These are phyloP conservation scores for Seriola rivoliana DNA, from an alignment of 2,113 vertebrate species.

Conservation along the genomic window DNA sequence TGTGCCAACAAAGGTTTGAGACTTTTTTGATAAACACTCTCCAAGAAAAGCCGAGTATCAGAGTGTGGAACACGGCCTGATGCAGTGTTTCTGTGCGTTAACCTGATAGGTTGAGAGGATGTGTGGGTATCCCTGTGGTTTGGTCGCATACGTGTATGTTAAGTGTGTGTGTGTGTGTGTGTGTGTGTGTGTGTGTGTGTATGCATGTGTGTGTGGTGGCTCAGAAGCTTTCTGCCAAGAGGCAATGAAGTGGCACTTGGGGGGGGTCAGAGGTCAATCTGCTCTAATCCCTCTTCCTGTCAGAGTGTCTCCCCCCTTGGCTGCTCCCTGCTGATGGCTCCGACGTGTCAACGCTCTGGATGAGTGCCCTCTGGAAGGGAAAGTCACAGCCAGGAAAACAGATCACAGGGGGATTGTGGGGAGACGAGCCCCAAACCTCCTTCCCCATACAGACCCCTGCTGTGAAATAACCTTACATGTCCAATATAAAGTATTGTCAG, in stretches of 20 bases:
- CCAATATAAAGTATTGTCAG: slow-evolving; percentile 66
- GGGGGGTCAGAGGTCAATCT: slow-evolving; percentile 79
- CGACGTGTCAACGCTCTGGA: slow-evolving; percentile 73
- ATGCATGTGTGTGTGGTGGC: slow-evolving; percentile 31
- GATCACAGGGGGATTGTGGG: slow-evolving; percentile 63
- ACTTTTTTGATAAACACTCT: slow-evolving; percentile 55
- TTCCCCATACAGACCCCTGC: slow-evolving; percentile 36
- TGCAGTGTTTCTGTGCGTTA: slow-evolving; percentile 6
- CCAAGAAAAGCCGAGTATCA: slow-evolving; percentile 25
- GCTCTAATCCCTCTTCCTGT: slow-evolving; percentile 87
- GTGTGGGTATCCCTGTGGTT: slow-evolving; percentile 14
- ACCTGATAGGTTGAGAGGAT: slow-evolving; percentile 39
- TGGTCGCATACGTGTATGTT: background rate
- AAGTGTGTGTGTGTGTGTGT: slow-evolving; percentile 5
- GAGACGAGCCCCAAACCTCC: slow-evolving; percentile 52
- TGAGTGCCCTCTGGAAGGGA: slow-evolving; percentile 78
- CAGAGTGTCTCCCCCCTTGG: slow-evolving; percentile 76
- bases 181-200: slow-evolving; percentile 4
- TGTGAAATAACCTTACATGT: slow-evolving; percentile 66
- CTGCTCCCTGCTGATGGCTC: slow-evolving; percentile 80
- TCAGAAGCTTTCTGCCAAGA: slow-evolving; percentile 67
- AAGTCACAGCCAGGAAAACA: slow-evolving; percentile 75
- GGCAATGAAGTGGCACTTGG: slow-evolving; percentile 79
- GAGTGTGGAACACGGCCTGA: slow-evolving; percentile 6
- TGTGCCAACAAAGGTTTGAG: slow-evolving; percentile 98